A percentile compares a stretch with the other conserved stretches of the same genome.
phyloP scores from a whole-genome alignment of 2,888 invertebrate genomes.

The Sesia apiformis region DNA sequence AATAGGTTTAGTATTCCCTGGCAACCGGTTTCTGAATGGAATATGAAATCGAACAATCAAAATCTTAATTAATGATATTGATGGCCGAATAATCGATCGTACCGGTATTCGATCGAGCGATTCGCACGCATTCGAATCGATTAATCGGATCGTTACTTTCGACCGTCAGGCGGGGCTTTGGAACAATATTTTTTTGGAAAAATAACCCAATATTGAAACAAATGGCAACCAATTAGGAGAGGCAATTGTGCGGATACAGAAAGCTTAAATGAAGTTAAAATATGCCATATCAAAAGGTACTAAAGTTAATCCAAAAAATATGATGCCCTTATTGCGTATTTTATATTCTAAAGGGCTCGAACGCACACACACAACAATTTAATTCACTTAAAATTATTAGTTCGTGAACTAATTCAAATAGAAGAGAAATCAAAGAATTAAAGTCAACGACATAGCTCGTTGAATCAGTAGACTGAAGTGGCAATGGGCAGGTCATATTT shows the following conservation, averaged over 20 bases:
- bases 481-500: too few species aligned
- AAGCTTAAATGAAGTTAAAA: slow-evolving; percentile 26
- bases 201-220: slow-evolving; percentile 73
- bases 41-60: neutral
- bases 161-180: slow-evolving; percentile 67
- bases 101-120: slow-evolving; percentile 45
- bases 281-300: slow-evolving; percentile 31
- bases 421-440: too few species aligned
- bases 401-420: too few species aligned
- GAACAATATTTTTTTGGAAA: slow-evolving; percentile 74
- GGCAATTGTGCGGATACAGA: slow-evolving; percentile 69
- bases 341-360: too few species aligned
- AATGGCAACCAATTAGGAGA: slow-evolving; percentile 72
- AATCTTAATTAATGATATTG: neutral
- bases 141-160: slow-evolving; percentile 62
- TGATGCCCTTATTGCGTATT: neutral
- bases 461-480: too few species aligned
- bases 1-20: too few species aligned
- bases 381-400: too few species aligned
- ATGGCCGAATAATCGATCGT: slow-evolving; percentile 9
- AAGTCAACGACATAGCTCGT: too few species aligned
- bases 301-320: slow-evolving; percentile 6
- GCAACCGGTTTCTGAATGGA: neutral
- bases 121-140: slow-evolving; percentile 67
- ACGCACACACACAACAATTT: too few species aligned